These are phyloP conservation scores for Proterorhinus semilunaris DNA, from an alignment of 2,113 vertebrate species.

Conservation along the genomic window DNA sequence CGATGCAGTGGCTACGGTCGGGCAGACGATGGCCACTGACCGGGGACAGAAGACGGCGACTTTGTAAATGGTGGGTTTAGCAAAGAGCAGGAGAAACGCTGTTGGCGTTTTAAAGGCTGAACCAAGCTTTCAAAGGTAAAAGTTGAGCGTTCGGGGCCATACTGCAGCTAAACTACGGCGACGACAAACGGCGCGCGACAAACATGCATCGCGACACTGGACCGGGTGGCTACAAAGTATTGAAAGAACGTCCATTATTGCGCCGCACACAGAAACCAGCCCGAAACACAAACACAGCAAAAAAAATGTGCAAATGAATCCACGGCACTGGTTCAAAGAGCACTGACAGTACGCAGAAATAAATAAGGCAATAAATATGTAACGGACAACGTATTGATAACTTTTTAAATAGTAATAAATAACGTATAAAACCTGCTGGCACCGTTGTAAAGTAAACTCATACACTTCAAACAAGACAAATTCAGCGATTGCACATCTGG, in stretches of 20 bases:
- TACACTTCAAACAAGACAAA: slow-evolving; percentile 30
- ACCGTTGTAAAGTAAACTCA: slow-evolving; percentile 47
- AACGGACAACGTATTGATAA: slow-evolving; percentile 12
- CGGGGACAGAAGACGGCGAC: slow-evolving; percentile 16
- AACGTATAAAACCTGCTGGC: slow-evolving; percentile 46
- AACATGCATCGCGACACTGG: slow-evolving; percentile 35
- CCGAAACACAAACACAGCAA: slow-evolving; percentile 20
- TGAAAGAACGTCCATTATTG: slow-evolving; percentile 16
- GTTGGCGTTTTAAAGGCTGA: not conserved
- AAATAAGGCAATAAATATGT: slow-evolving; percentile 2
- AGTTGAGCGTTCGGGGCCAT: not conserved
- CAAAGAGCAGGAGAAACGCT: not conserved
- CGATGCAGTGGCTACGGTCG: slow-evolving; percentile 58
- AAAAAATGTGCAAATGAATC: slow-evolving; percentile 31
- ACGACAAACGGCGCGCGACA: slow-evolving; percentile 15
- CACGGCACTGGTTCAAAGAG: not conserved
- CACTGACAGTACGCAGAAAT: not conserved
- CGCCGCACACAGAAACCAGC: slow-evolving; percentile 29
- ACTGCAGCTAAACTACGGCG: not conserved
- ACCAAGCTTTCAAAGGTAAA: not conserved
- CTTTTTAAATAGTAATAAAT: slow-evolving; percentile 28
- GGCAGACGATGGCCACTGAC: slow-evolving; percentile 31
- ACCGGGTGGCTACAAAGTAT: slow-evolving; percentile 2
- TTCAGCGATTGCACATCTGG: too few species aligned
- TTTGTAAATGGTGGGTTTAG: slow-evolving; percentile 21